Conservation (phyloP, 1,140 invertebrate genomes). For the Ceratina calcarata region DNA sequence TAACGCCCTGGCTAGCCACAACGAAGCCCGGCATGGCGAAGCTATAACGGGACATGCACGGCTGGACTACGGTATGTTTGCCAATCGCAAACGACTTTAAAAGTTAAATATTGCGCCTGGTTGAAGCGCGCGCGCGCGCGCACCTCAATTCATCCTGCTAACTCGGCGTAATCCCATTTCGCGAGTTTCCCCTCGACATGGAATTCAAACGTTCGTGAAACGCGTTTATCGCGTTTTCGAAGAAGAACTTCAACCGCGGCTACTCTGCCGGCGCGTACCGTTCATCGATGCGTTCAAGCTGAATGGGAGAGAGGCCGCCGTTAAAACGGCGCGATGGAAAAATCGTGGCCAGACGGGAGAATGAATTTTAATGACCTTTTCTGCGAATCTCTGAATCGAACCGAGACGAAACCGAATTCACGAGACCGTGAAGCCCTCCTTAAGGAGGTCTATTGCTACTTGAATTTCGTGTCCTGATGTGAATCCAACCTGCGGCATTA, state of each 20-base stretch:
- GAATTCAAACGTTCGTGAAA: slow-evolving; percentile 17
- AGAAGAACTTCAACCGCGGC: not conserved
- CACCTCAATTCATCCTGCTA: slow-evolving; percentile 27
- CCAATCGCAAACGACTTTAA: slow-evolving; percentile 34
- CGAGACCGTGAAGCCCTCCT: slow-evolving; percentile 14
- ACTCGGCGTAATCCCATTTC: slow-evolving; percentile 27
- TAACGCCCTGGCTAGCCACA: slow-evolving; percentile 19
- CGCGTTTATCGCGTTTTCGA: slow-evolving; percentile 10
- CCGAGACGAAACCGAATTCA: not conserved
- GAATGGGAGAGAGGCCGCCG: not conserved
- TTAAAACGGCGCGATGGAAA: not conserved
- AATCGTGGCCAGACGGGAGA: not conserved
- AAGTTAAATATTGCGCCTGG: slow-evolving; percentile 39
- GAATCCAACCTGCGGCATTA: slow-evolving; percentile 45
- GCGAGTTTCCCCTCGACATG: slow-evolving; percentile 2
- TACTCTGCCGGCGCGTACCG: not conserved
- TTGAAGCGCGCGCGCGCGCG: not conserved
- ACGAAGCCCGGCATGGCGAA: slow-evolving; percentile 36
- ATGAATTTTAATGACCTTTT: slow-evolving; percentile 11
- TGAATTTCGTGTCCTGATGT: slow-evolving; percentile 18
- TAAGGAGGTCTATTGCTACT: not conserved
- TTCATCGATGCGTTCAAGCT: not conserved
- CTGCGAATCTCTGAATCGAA: slow-evolving; percentile 1
- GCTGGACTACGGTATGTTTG: slow-evolving; percentile 17
- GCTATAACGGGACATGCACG: slow-evolving; percentile 51